Percentiles rank a stretch among this genome's conserved stretches.
Conservation (phyloP, 1,140 invertebrate genomes). For the Centruroides sculpturatus region DNA sequence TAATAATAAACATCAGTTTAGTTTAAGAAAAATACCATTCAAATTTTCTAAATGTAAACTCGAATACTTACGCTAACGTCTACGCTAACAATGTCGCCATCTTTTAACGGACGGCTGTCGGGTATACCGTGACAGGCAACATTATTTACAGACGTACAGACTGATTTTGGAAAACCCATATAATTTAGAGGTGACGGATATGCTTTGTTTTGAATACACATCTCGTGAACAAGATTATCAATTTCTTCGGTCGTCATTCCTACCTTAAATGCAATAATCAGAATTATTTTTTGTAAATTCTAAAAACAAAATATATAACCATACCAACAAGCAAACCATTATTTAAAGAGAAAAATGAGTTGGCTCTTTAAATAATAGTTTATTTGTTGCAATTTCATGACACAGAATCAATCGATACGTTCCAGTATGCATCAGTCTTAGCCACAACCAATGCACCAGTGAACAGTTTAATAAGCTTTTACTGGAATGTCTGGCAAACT, state of each 20-base stretch:
- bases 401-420: no score
- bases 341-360: neutral
- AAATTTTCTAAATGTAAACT: neutral
- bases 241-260: conserved; percentile 78
- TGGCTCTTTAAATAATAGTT: conserved; percentile 1
- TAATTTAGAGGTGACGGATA: conserved; percentile 87
- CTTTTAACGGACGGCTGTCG: conserved; percentile 54
- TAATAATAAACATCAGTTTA: conserved; percentile 14
- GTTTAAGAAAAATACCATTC: neutral
- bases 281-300: neutral
- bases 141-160: conserved; percentile 92
- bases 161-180: conserved; percentile 73
- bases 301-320: neutral
- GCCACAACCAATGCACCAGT: no score
- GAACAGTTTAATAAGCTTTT: no score
- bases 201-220: conserved; percentile 49
- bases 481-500: no score
- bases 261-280: conserved; percentile 38
- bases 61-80: conserved; percentile 64
- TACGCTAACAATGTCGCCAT: conserved; percentile 84
- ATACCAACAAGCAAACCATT: neutral
- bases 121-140: conserved; percentile 91
- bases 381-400: neutral
- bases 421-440: no score
- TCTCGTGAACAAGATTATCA: conserved; percentile 56